Conservation (phyloP, 1,140 invertebrate genomes). For the Zaprionus lachaisei region DNA sequence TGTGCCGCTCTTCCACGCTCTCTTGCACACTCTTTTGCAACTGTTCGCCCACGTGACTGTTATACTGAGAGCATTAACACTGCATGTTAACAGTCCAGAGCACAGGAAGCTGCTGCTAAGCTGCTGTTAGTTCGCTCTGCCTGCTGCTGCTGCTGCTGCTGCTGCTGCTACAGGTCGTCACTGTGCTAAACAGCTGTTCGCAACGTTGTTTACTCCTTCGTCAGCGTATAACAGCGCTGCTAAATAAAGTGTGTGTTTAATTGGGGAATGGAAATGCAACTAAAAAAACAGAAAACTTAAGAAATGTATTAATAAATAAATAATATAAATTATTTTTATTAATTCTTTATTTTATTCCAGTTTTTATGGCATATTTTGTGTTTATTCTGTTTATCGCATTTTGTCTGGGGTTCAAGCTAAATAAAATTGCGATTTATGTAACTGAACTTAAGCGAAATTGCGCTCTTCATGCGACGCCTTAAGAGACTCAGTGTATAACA, state of each 20-base stretch:
- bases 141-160: not conserved
- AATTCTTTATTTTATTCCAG: conserved; percentile 23
- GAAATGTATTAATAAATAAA: not conserved
- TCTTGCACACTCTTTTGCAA: conserved; percentile 4
- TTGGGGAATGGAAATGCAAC: not conserved
- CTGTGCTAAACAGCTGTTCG: conserved; percentile 51
- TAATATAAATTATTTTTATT: not conserved
- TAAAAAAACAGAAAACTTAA: not conserved
- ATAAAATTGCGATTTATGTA: not conserved
- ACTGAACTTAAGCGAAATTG: conserved; percentile 3
- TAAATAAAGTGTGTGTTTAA: conserved; percentile 9
- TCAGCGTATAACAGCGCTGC: conserved; percentile 33
- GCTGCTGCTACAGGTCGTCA: conserved; percentile 68
- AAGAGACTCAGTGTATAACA: conserved; percentile 35
- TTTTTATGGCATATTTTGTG: not conserved
- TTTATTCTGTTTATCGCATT: not conserved
- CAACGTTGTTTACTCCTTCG: conserved; percentile 35
- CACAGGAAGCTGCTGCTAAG: conserved; percentile 9
- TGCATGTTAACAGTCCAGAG: conserved; percentile 21
- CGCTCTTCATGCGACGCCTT: not conserved
- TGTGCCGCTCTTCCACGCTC: not conserved
- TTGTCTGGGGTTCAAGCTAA: not conserved
- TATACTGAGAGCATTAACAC: conserved; percentile 21
- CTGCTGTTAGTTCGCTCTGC: conserved; percentile 39
- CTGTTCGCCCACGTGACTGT: conserved; percentile 36